Evolutionary conservation across 2,888 invertebrate genomes (phyloP), one percentile per base, ranked within the genome.

Genomic region (Andrena bucephala): DNA sequence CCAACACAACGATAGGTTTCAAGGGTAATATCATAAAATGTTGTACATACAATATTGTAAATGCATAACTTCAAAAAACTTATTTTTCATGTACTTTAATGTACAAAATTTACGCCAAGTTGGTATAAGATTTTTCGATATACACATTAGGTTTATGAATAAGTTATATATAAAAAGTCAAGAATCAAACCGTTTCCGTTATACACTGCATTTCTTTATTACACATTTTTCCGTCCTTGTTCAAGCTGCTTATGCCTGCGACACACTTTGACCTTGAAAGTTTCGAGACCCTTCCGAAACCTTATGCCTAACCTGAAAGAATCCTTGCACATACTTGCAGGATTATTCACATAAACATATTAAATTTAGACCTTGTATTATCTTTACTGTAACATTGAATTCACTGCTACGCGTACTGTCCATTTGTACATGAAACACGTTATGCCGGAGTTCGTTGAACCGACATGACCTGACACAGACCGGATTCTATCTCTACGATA

Each of bases 371-470:
- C 8, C 20, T 1, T 3, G 5, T 48, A 42, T 13, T 54, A 10
- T 42, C 7, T 8, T 20, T 16, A 2, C 7, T 20, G 7, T 62
- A n/a, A 6, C 2, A 29, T 16, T 13, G 7, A 31, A 50, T 29
- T 24, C 29, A 5, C 31, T 60, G 48, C n/a, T 20, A 7, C 13
- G 24, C 42, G 42, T 42, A 16, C 42, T 16, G 16, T 42, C 16
- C 42, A 42, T 42, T 42, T 5, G 27, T 16, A 24, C 31, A 50
- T 27, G 2, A 24, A 27, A 48, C 33, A 33, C n/a, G 10, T 62
- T 20, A n/a, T 13, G 20, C 29, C 13, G 8, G 5, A 59, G 76
- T 57, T 79, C 69, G 50, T 52, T 70, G 70, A 70, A 77, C 72
- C 8, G 24, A 57, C 1, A 20, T 16, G 42, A 54, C 20, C 24